phyloP scores from a whole-genome alignment of 1,140 invertebrate genomes.

The Megathymus violae region DNA sequence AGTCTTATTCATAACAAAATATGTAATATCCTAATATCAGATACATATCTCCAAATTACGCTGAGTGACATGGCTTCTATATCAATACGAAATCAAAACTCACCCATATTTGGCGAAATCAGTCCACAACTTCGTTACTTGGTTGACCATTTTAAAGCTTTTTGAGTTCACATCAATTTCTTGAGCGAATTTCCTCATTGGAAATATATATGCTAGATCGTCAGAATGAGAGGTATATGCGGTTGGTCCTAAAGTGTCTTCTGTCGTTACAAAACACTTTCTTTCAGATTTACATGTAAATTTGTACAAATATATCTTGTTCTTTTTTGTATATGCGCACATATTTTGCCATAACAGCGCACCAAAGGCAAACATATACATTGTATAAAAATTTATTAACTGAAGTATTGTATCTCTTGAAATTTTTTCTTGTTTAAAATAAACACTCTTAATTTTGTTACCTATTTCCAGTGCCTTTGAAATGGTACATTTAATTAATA shows the following conservation, averaged over 20 bases:
- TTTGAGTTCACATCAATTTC: slow-evolving; percentile 39
- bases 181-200: slow-evolving; percentile 14
- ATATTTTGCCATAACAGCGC: slow-evolving; percentile 41
- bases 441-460: slow-evolving; percentile 49
- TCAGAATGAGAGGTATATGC: slow-evolving; percentile 45
- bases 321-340: slow-evolving; percentile 30
- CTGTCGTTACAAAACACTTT: slow-evolving; percentile 34
- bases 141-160: slow-evolving; percentile 47
- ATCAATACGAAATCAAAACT: slow-evolving; percentile 8
- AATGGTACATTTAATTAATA: slow-evolving; percentile 34
- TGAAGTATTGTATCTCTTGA: slow-evolving; percentile 30
- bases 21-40: slow-evolving; percentile 50
- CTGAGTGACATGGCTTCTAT: too few relatives aligned
- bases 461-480: slow-evolving; percentile 45
- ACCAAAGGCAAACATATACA: slow-evolving; percentile 38
- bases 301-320: slow-evolving; percentile 54
- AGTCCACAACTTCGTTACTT: slow-evolving; percentile 53
- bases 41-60: slow-evolving; percentile 54
- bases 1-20: slow-evolving; percentile 4
- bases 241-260: slow-evolving; percentile 23
- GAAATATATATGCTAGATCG: slow-evolving; percentile 55
- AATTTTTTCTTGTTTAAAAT: slow-evolving; percentile 39
- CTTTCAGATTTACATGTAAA: slow-evolving; percentile 54
- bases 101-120: slow-evolving; percentile 63
- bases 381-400: slow-evolving; percentile 38